Percentiles rank a stretch among this genome's conserved stretches.
phyloP scores from a whole-genome alignment of 2,113 vertebrate genomes.

The Pollachius pollachius region DNA sequence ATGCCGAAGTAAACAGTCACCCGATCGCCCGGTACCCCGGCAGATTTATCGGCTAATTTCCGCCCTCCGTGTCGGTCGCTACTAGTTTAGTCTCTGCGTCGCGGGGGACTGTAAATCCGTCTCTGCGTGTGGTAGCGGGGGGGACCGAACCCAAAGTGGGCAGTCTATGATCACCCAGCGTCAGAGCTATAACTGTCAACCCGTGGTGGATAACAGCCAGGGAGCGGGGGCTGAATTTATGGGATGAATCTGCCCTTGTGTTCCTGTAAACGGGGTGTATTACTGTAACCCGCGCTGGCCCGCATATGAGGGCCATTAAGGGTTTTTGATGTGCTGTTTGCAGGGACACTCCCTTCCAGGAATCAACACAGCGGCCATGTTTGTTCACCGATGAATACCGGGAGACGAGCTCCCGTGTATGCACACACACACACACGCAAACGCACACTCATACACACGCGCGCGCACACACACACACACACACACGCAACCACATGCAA shows the following conservation, averaged over 20 bases:
- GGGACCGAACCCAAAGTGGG: slow-evolving; percentile 26
- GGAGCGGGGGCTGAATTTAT: slow-evolving; percentile 44
- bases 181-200: slow-evolving; percentile 32
- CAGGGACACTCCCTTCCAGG: slow-evolving; percentile 42
- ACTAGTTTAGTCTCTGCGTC: background rate
- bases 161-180: slow-evolving; percentile 24
- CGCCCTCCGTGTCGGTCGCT: slow-evolving; percentile 9
- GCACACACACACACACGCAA: background rate
- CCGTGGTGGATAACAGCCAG: slow-evolving; percentile 35
- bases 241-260: slow-evolving; percentile 49
- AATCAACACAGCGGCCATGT: slow-evolving; percentile 43
- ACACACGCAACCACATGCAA: slow-evolving; percentile 16
- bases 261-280: slow-evolving; percentile 64
- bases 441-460: background rate
- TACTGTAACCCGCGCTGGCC: slow-evolving; percentile 56
- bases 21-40: slow-evolving; percentile 17
- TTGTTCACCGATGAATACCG: slow-evolving; percentile 10
- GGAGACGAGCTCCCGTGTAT: slow-evolving; percentile 5
- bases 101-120: slow-evolving; percentile 18
- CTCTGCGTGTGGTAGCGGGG: slow-evolving; percentile 11
- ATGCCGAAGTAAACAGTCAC: slow-evolving; percentile 19
- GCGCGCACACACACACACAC: slow-evolving; percentile 17
- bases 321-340: slow-evolving; percentile 13
- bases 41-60: slow-evolving; percentile 26
- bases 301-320: slow-evolving; percentile 65